Conservation (phyloP, 2,888 invertebrate species). For the Pheosia gnoma region DNA sequence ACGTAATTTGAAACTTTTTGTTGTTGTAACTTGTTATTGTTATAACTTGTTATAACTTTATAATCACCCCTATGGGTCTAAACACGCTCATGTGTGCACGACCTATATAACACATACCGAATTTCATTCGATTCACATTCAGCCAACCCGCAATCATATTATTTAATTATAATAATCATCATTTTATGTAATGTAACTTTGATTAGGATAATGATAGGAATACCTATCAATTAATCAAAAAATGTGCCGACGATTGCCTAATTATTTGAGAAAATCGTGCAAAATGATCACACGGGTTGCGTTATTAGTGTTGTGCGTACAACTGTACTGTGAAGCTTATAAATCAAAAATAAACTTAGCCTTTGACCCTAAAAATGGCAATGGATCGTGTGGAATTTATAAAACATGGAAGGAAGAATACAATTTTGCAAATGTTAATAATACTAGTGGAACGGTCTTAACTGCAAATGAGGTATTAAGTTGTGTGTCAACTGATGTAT, state of each 20-base stretch:
- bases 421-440: constrained; percentile 5
- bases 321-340: constrained; percentile 10
- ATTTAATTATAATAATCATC: constrained; percentile 16
- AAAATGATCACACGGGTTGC: constrained; percentile 23
- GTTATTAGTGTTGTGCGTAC: constrained; percentile 15
- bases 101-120: not conserved
- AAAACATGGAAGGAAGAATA: constrained; percentile 10
- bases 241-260: constrained; percentile 4
- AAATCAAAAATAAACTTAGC: constrained; percentile 13
- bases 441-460: constrained; percentile 7
- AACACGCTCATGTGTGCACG: not conserved
- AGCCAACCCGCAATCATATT: constrained; percentile 4
- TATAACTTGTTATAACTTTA: no score
- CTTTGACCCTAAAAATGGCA: constrained; percentile 10
- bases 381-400: constrained; percentile 12
- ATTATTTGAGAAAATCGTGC: constrained; percentile 14
- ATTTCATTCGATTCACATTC: constrained; percentile 7
- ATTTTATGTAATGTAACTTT: constrained; percentile 14
- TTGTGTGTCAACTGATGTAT: constrained; percentile 25
- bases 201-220: constrained; percentile 20
- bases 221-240: constrained; percentile 6
- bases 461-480: constrained; percentile 18
- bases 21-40: no score
- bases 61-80: no score
- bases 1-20: no score